These are phyloP conservation scores for Calidris pugnax DNA, from an alignment of 2,113 vertebrate genomes.

Conservation along the genomic window DNA sequence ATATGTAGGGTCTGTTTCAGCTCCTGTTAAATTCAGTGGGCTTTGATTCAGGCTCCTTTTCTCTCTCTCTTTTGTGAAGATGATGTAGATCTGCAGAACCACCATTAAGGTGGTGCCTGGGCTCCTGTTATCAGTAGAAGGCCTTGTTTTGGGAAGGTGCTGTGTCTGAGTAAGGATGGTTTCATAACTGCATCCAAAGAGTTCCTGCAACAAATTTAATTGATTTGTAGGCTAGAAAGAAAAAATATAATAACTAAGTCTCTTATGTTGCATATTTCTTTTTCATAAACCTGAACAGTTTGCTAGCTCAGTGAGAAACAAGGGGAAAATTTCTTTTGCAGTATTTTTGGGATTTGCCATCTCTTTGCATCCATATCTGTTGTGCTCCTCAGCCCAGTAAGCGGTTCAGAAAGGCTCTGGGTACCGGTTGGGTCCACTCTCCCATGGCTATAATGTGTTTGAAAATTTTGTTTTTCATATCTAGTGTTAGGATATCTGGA, in stretches of 20 bases:
- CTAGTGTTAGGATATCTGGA: accelerated
- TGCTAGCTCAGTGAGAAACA: background rate
- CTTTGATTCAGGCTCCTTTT: background rate
- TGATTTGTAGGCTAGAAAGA: background rate
- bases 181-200: background rate
- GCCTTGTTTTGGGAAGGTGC: background rate
- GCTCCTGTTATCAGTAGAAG: background rate
- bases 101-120: background rate
- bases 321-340: background rate
- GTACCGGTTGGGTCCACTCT: background rate
- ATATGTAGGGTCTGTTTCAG: background rate
- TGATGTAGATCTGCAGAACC: background rate
- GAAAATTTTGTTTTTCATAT: background rate
- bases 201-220: background rate
- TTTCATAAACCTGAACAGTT: background rate
- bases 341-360: background rate
- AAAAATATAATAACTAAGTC: background rate
- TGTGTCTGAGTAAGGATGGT: background rate
- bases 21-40: background rate
- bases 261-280: background rate
- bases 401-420: background rate
- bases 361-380: background rate
- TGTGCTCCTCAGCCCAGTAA: background rate
- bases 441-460: background rate
- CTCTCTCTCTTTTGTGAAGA: background rate